phyloP scores from a whole-genome alignment of 2,113 vertebrate species.

The Zosterops borbonicus region DNA sequence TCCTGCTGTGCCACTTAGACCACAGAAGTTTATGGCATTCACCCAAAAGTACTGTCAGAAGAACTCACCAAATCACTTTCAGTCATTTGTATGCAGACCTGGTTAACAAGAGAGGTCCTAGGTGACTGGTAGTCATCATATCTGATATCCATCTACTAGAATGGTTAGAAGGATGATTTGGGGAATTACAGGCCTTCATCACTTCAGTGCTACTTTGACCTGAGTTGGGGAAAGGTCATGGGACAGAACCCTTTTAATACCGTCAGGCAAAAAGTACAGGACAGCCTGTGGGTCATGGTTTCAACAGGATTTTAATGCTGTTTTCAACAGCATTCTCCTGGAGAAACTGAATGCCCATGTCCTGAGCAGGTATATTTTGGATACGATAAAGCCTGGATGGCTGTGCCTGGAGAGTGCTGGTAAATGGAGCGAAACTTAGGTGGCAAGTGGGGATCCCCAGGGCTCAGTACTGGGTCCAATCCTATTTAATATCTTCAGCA shows the following conservation, averaged over 20 bases:
- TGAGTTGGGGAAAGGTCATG: background rate
- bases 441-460: background rate
- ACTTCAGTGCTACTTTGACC: rapidly evolving
- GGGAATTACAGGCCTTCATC: background rate
- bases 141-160: background rate
- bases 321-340: background rate
- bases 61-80: background rate
- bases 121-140: background rate
- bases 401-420: background rate
- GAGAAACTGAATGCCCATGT: background rate
- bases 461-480: background rate
- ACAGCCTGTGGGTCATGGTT: background rate
- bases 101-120: too few relatives aligned
- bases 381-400: background rate
- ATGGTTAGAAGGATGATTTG: background rate
- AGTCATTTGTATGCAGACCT: background rate
- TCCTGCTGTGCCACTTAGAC: background rate
- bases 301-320: rapidly evolving
- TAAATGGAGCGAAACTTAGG: background rate
- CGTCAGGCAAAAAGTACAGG: background rate
- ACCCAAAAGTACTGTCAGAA: background rate
- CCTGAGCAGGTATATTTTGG: too few relatives aligned
- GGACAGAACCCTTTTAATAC: background rate
- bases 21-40: background rate
- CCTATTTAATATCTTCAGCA: background rate